Conservation (phyloP, 2,888 invertebrate genomes). For the Acanthosepion pharaonis region DNA sequence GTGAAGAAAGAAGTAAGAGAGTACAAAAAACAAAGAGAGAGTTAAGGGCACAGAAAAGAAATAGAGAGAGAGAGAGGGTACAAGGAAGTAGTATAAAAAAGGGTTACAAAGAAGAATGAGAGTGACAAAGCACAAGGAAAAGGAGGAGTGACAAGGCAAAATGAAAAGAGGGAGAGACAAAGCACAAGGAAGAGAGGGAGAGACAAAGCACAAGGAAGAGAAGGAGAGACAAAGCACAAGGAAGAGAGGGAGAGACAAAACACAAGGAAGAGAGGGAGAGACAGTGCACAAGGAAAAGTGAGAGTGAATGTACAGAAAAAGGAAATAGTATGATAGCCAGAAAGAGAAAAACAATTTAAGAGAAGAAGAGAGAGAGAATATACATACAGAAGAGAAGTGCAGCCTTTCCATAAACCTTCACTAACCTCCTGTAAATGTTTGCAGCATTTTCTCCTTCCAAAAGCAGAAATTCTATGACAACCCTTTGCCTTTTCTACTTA, state of each 20-base stretch:
- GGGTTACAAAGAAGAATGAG: fast-evolving
- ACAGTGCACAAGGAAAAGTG: not conserved
- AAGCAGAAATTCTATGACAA: too few species aligned
- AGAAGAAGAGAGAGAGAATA: too few species aligned
- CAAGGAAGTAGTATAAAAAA: not conserved
- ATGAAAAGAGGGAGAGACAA: too few species aligned
- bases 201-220: fast-evolving
- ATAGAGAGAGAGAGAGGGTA: not conserved
- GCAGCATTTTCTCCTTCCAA: too few species aligned
- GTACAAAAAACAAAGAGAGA: too few species aligned
- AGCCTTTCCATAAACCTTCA: too few species aligned
- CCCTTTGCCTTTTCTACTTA: too few species aligned
- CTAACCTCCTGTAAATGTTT: too few species aligned
- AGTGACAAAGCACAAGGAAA: not conserved
- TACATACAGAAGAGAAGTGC: too few species aligned
- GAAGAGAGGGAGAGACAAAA: not conserved
- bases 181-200: not conserved
- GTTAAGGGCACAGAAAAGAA: not conserved
- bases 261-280: not conserved
- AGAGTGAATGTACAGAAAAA: not conserved
- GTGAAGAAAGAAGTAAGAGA: not conserved
- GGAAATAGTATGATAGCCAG: not conserved
- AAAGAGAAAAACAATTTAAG: too few species aligned
- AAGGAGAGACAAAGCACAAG: not conserved
- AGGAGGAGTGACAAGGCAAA: too few species aligned